These are phyloP conservation scores for Cryptotermes secundus DNA, from an alignment of 1,140 invertebrate genomes.

Conservation along the genomic window DNA sequence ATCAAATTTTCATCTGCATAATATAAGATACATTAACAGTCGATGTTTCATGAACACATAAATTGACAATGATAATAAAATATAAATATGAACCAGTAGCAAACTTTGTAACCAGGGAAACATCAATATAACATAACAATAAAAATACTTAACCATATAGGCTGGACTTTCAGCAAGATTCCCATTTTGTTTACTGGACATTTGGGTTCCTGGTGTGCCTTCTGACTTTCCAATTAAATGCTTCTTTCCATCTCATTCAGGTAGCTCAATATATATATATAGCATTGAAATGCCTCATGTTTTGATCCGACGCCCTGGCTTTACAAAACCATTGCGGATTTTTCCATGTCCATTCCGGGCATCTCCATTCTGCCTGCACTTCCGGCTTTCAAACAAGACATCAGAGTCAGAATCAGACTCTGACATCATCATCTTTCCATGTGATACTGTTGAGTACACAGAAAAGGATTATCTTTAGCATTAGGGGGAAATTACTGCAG, in stretches of 20 bases:
- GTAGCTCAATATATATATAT: neutral
- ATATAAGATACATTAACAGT: neutral
- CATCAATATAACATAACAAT: neutral
- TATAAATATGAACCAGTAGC: neutral
- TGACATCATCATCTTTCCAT: conserved; percentile 60
- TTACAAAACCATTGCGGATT: conserved; percentile 41
- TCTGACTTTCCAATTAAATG: neutral
- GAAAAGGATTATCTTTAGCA: neutral
- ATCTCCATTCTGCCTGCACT: conserved; percentile 36
- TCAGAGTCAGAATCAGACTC: conserved; percentile 76
- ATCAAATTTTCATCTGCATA: neutral
- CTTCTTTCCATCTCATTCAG: neutral
- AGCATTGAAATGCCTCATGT: conserved; percentile 35
- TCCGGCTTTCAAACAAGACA: conserved; percentile 65
- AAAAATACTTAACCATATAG: neutral
- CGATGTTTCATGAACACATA: neutral
- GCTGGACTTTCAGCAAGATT: neutral
- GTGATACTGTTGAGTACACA: conserved; percentile 24
- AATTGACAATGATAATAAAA: neutral
- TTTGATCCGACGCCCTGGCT: conserved; percentile 40
- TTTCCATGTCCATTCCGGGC: conserved; percentile 31
- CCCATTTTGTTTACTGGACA: neutral
- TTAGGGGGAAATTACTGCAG: no score
- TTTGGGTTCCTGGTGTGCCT: no score
- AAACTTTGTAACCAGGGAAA: neutral